Evolutionary conservation across 1,140 invertebrate genomes (phyloP).

Genomic region (Drosophila sturtevanti): DNA sequence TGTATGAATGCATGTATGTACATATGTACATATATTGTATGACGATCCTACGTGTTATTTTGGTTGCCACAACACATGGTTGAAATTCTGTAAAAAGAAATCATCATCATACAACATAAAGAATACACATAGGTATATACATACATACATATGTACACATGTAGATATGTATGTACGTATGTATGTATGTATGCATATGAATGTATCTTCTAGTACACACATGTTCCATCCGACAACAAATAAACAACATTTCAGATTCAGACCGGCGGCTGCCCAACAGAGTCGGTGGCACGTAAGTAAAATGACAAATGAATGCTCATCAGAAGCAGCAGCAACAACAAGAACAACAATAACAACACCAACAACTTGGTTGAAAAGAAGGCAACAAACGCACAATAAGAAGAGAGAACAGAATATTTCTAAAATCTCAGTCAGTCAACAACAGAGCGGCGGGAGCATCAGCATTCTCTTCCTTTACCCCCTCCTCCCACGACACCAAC

Average conservation of each 20-base stretch:
- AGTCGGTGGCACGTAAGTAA: slow-evolving; percentile 79
- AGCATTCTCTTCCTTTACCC: slow-evolving; percentile 10
- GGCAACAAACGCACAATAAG: slow-evolving; percentile 63
- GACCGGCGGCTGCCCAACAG: slow-evolving; percentile 26
- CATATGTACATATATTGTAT: not conserved
- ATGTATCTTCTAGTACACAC: slow-evolving; percentile 71
- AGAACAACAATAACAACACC: slow-evolving; percentile 17
- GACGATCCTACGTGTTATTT: slow-evolving; percentile 76
- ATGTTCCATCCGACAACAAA: slow-evolving; percentile 69
- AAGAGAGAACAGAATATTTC: slow-evolving; percentile 62
- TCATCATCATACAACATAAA: slow-evolving; percentile 33
- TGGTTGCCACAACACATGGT: slow-evolving; percentile 75
- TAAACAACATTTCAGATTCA: slow-evolving; percentile 54
- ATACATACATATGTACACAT: slow-evolving; percentile 68
- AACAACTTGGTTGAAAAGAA: slow-evolving; percentile 56
- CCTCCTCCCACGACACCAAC: slow-evolving; percentile 5
- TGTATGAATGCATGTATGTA: slow-evolving; percentile 1
- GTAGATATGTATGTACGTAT: slow-evolving; percentile 52
- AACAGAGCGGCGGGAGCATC: slow-evolving; percentile 43
- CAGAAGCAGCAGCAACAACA: slow-evolving; percentile 26
- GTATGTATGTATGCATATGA: slow-evolving; percentile 55
- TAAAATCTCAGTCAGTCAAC: slow-evolving; percentile 58
- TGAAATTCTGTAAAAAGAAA: slow-evolving; percentile 63
- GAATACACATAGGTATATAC: slow-evolving; percentile 51
- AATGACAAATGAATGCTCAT: slow-evolving; percentile 81